Evolutionary conservation across 2,888 invertebrate genomes (phyloP).

Genomic region (Thyatira batis): DNA sequence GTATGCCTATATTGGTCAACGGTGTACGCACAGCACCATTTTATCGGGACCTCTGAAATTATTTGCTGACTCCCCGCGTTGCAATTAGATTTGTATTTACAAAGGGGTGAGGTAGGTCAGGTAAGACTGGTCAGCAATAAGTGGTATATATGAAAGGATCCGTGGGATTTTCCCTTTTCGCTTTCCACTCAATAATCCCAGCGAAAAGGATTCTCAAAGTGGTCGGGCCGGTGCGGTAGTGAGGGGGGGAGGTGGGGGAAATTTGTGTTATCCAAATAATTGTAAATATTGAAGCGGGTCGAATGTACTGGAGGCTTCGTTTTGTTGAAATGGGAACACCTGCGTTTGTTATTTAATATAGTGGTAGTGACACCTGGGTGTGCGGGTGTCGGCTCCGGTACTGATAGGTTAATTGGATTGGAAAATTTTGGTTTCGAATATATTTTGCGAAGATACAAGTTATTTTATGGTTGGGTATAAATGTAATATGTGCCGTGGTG

Average conservation of each 20-base stretch:
- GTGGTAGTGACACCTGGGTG: neutral
- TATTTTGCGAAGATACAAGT: too few relatives aligned
- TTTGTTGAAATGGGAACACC: neutral
- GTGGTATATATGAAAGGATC: constrained; percentile 25
- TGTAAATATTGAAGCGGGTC: constrained; percentile 25
- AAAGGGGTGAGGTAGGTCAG: constrained; percentile 7
- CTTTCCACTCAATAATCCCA: constrained; percentile 57
- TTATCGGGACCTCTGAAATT: neutral
- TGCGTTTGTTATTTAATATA: neutral
- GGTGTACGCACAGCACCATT: neutral
- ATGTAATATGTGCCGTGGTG: too few relatives aligned
- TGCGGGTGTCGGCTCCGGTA: neutral
- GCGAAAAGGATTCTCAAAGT: constrained; percentile 55
- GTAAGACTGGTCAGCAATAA: constrained; percentile 1
- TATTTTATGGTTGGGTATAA: too few relatives aligned
- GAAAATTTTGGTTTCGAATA: neutral
- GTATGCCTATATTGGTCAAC: neutral
- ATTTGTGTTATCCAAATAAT: constrained; percentile 39
- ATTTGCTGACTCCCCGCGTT: neutral
- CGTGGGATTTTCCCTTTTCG: constrained; percentile 46
- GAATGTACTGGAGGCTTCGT: neutral
- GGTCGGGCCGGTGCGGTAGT: too few relatives aligned
- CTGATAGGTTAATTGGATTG: neutral
- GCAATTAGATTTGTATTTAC: neutral
- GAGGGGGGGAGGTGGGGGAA: constrained; percentile 16